phyloP scores from a whole-genome alignment of 2,797 vertebrate species.

The Gastrophryne carolinensis region DNA sequence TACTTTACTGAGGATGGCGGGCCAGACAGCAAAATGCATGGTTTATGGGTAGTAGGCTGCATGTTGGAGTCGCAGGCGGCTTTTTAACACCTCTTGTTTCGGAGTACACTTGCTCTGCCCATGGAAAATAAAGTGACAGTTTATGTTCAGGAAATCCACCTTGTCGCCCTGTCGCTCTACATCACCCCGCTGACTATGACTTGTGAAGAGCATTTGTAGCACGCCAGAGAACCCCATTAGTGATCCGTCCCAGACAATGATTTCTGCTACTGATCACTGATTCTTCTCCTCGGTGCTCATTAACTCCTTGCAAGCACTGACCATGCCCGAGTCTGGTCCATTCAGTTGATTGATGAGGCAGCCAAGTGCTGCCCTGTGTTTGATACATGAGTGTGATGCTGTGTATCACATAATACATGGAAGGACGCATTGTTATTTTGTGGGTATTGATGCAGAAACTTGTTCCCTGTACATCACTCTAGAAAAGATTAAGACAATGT shows the following conservation, averaged over 20 bases:
- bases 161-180: background rate
- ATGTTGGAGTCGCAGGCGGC: constrained; percentile 22
- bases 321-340: background rate
- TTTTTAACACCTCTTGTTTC: constrained; percentile 42
- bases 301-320: constrained; percentile 32
- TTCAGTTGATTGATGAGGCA: background rate
- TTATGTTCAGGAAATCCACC: constrained; percentile 16
- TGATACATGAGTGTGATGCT: constrained; percentile 4
- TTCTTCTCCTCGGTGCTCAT: constrained; percentile 12
- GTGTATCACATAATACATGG: constrained; percentile 8
- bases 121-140: constrained; percentile 26
- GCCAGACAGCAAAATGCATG: constrained; percentile 28
- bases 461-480: too few species aligned
- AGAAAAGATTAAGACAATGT: too few species aligned
- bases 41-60: constrained; percentile 24
- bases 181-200: background rate
- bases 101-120: background rate
- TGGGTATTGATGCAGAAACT: too few species aligned
- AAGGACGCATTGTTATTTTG: too few species aligned
- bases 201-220: background rate
- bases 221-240: constrained; percentile 16
- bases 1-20: constrained; percentile 36
- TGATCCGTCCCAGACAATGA: constrained; percentile 2
- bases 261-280: constrained; percentile 17
- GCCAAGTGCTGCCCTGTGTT: background rate